These are phyloP conservation scores for Palythoa grandiflora DNA, from an alignment of 92 coral and sea anemone species.

Conservation along the genomic window DNA sequence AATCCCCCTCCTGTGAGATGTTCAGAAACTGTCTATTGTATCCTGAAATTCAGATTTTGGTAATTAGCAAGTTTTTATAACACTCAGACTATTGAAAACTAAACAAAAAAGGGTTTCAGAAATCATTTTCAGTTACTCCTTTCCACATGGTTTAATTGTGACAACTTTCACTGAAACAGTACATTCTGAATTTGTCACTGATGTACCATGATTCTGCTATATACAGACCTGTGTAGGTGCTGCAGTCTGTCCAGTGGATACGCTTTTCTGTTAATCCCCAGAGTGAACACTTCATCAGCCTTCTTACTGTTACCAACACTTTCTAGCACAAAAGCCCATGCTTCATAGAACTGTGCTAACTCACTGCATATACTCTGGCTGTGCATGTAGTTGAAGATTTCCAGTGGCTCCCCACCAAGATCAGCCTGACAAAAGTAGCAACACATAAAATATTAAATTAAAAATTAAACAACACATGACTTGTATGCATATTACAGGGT, in stretches of 20 bases:
- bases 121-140: too few relatives aligned
- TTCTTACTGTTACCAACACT: conserved; percentile 74
- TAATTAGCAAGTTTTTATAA: too few relatives aligned
- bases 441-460: too few relatives aligned
- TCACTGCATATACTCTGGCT: conserved; percentile 79
- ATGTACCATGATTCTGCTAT: background rate
- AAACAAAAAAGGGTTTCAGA: too few relatives aligned
- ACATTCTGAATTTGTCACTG: background rate
- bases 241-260: conserved; percentile 81
- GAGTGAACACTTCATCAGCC: conserved; percentile 88
- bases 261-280: conserved; percentile 86
- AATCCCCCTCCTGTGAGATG: too few relatives aligned
- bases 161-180: too few relatives aligned
- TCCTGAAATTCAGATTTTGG: too few relatives aligned
- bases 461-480: too few relatives aligned
- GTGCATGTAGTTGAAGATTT: conserved; percentile 89
- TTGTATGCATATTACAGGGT: too few relatives aligned
- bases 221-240: conserved; percentile 81
- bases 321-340: conserved; percentile 90
- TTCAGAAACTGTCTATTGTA: background rate
- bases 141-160: too few relatives aligned
- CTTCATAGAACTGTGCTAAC: conserved; percentile 81
- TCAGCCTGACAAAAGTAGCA: conserved; percentile 71
- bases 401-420: conserved; percentile 81
- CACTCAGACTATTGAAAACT: too few relatives aligned